These are phyloP conservation scores for Ryuthela nishihirai DNA, from an alignment of 2,888 invertebrate genomes.

Conservation along the genomic window DNA sequence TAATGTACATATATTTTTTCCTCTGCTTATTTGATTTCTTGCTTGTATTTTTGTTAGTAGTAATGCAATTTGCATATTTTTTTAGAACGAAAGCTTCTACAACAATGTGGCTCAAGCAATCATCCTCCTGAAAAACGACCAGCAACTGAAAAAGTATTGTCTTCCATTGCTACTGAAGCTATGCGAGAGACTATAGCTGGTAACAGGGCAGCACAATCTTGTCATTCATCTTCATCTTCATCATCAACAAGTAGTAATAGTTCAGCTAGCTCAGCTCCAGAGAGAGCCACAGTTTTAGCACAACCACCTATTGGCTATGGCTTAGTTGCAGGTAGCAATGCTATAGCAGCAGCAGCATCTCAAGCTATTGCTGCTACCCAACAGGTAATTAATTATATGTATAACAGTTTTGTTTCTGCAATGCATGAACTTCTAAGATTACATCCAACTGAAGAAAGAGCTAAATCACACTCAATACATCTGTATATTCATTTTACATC, in stretches of 20 bases:
- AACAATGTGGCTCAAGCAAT: constrained; percentile 18
- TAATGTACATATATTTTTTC: too few species aligned
- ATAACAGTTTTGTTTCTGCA: too few species aligned
- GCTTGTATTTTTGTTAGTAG: too few species aligned
- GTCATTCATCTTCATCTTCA: constrained; percentile 31
- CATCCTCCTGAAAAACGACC: constrained; percentile 45
- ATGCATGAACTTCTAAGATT: not conserved
- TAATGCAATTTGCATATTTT: too few species aligned
- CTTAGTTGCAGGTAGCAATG: constrained; percentile 61
- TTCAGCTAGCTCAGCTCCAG: constrained; percentile 31
- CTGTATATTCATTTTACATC: too few species aligned
- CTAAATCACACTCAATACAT: too few species aligned
- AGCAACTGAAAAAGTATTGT: constrained; percentile 48
- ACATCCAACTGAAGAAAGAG: too few species aligned
- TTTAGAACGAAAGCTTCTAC: constrained; percentile 41
- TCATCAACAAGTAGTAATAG: constrained; percentile 32
- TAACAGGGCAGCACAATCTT: constrained; percentile 17
- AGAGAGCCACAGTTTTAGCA: constrained; percentile 20
- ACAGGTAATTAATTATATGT: constrained; percentile 57
- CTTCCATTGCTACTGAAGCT: constrained; percentile 48
- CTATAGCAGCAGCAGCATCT: constrained; percentile 89
- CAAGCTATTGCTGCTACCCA: constrained; percentile 96
- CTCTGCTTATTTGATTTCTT: too few species aligned
- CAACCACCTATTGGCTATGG: constrained; percentile 46
- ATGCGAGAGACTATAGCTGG: constrained; percentile 44